Conservation (phyloP, 1,140 invertebrate species). For the Anadara kagoshimensis region DNA sequence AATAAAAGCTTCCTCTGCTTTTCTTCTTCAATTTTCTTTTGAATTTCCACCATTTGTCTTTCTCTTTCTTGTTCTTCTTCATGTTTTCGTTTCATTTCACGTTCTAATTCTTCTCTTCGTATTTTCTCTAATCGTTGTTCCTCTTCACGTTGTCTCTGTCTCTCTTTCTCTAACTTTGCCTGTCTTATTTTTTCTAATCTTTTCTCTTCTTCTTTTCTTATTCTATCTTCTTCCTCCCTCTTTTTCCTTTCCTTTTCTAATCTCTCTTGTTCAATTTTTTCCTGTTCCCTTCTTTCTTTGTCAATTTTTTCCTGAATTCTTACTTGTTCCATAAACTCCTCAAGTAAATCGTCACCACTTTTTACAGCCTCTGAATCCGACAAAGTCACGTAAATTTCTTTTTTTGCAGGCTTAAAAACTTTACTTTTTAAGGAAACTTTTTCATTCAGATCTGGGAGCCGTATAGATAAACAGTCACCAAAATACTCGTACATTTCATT, state of each 20-base stretch:
- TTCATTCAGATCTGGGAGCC: conserved; percentile 52
- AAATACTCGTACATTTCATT: conserved; percentile 67
- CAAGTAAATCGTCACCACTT: conserved; percentile 68
- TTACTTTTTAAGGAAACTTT: conserved; percentile 37
- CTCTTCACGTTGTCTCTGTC: conserved; percentile 35
- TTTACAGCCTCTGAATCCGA: conserved; percentile 56
- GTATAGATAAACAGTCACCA: conserved; percentile 66
- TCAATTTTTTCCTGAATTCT: conserved; percentile 50
- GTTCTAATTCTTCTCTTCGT: conserved; percentile 25
- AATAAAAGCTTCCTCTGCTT: conserved; percentile 32
- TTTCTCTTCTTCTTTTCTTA: conserved; percentile 31
- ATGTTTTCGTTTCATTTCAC: conserved; percentile 10
- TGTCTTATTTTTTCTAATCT: conserved; percentile 34
- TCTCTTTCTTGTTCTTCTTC: conserved; percentile 33
- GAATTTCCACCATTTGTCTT: conserved; percentile 22
- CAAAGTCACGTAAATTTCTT: conserved; percentile 47
- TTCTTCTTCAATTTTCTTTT: not conserved
- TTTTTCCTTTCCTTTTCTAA: conserved; percentile 19
- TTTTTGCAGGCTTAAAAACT: conserved; percentile 48
- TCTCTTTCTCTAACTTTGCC: conserved; percentile 31
- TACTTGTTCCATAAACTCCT: conserved; percentile 62
- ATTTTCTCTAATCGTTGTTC: conserved; percentile 30
- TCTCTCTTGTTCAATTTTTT: conserved; percentile 39
- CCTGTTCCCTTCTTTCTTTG: conserved; percentile 39
- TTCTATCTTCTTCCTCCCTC: conserved; percentile 16